A percentile compares a stretch with the other conserved stretches of the same genome.
Conservation (phyloP, 2,113 vertebrate species). For the Strix aluco region DNA sequence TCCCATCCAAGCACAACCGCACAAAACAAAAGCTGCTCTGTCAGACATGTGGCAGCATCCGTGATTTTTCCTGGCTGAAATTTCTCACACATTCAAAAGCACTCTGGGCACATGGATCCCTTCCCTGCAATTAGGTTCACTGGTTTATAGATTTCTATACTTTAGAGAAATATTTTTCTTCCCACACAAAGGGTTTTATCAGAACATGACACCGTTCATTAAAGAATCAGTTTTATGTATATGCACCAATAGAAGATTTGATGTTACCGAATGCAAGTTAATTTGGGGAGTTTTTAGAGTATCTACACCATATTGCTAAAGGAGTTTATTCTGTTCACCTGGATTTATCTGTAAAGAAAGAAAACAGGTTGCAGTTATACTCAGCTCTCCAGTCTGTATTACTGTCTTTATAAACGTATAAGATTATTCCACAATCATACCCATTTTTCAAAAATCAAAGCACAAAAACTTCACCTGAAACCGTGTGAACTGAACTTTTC, state of each 20-base stretch:
- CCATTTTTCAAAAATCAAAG: background rate
- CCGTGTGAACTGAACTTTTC: background rate
- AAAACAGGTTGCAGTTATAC: background rate
- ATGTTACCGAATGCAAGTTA: background rate
- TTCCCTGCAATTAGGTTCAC: background rate
- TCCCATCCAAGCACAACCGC: background rate
- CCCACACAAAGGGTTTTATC: background rate
- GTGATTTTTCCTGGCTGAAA: background rate
- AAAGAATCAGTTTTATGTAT: constrained; percentile 20
- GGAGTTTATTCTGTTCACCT: background rate
- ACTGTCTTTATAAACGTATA: background rate
- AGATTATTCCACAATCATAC: background rate
- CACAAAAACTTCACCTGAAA: background rate
- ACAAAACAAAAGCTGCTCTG: background rate
- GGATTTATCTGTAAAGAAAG: background rate
- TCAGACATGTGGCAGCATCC: background rate
- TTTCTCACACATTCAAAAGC: background rate
- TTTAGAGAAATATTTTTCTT: background rate
- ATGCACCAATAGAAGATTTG: background rate
- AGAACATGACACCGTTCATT: background rate
- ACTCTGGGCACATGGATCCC: accelerated
- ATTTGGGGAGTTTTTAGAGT: background rate
- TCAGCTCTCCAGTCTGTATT: background rate
- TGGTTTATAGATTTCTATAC: background rate
- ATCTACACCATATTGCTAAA: background rate